Evolutionary conservation across 1,140 invertebrate genomes (phyloP).

Genomic region (Plectus sambesii): DNA sequence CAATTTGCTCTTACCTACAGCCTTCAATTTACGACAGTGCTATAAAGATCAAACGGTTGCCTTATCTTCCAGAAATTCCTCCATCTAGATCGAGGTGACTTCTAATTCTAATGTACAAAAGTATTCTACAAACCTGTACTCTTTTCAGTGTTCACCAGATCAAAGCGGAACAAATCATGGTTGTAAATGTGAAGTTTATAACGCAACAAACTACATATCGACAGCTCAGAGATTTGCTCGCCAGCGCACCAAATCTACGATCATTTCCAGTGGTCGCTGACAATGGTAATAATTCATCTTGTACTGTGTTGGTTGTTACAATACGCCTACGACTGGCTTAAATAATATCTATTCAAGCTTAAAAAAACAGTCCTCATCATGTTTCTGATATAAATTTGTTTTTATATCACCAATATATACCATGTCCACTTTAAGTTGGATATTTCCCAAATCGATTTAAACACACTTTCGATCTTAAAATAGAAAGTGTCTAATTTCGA

Average conservation of each 20-base stretch:
- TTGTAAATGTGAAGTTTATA: not conserved
- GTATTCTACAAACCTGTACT: not conserved
- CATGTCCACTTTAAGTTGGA: no score
- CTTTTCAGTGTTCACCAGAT: not conserved
- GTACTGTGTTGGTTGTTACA: no score
- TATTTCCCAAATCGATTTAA: no score
- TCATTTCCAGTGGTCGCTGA: constrained; percentile 3
- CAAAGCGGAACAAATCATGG: not conserved
- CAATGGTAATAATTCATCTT: no score
- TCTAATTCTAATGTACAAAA: not conserved
- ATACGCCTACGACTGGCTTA: no score
- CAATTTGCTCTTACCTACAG: constrained; percentile 72
- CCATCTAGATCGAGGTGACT: not conserved
- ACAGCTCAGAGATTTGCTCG: not conserved
- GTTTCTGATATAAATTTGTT: no score
- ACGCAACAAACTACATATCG: not conserved
- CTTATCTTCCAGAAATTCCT: constrained; percentile 63
- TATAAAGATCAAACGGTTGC: constrained; percentile 86
- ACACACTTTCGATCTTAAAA: no score
- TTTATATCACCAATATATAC: no score
- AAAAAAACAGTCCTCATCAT: no score
- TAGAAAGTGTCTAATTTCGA: no score
- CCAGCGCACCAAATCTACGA: not conserved
- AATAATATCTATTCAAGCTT: no score
- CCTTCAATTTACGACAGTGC: constrained; percentile 95